Evolutionary conservation across 2,113 vertebrate genomes (phyloP).

Genomic region (Spea multiplicata): DNA sequence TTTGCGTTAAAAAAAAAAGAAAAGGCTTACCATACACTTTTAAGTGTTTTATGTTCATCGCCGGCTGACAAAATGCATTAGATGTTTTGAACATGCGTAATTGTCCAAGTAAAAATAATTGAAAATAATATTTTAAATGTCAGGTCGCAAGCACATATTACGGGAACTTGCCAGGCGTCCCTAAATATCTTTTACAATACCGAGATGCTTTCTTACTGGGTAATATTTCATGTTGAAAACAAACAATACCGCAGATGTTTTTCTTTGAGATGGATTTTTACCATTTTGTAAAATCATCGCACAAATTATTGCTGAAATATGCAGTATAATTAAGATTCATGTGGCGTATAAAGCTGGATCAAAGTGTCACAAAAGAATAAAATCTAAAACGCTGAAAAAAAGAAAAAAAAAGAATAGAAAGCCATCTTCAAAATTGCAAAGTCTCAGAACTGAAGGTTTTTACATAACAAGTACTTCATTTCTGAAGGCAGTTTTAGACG

Average conservation of each 20-base stretch:
- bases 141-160: constrained; percentile 61
- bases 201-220: constrained; percentile 50
- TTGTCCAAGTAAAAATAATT: constrained; percentile 67
- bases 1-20: constrained; percentile 52
- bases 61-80: constrained; percentile 66
- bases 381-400: too few relatives aligned
- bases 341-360: too few relatives aligned
- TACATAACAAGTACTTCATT: too few relatives aligned
- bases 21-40: constrained; percentile 57
- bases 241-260: constrained; percentile 7
- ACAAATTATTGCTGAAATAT: background rate
- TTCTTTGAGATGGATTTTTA: constrained; percentile 6
- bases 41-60: constrained; percentile 63
- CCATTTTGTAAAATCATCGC: background rate
- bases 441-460: too few relatives aligned
- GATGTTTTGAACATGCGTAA: constrained; percentile 65
- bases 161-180: constrained; percentile 54
- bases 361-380: too few relatives aligned
- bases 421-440: too few relatives aligned
- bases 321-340: background rate
- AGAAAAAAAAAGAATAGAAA: too few relatives aligned
- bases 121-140: constrained; percentile 69
- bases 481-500: too few relatives aligned
- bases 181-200: constrained; percentile 52
- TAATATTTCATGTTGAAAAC: constrained; percentile 58